phyloP scores from a whole-genome alignment of 2,797 vertebrate genomes.

The Leucoraja ocellata region DNA sequence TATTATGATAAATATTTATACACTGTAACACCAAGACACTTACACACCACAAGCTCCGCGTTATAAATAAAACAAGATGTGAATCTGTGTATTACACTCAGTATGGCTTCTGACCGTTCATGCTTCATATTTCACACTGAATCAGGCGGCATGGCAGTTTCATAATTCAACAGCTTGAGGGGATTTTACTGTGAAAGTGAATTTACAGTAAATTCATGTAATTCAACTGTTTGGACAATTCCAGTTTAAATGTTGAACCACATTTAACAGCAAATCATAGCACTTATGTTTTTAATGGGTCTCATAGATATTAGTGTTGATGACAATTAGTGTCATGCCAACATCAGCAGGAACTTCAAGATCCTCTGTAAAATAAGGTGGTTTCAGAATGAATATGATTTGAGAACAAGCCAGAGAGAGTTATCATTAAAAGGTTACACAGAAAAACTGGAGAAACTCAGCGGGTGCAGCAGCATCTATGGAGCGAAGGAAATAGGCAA shows the following conservation, averaged over 20 bases:
- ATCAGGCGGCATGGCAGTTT: neutral
- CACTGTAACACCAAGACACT: neutral
- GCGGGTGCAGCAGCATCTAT: too few species aligned
- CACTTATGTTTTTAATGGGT: neutral
- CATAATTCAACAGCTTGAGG: conserved; percentile 32
- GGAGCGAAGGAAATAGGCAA: too few species aligned
- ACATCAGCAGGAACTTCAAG: neutral
- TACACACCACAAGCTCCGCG: neutral
- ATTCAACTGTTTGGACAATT: conserved; percentile 3
- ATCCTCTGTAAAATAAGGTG: neutral
- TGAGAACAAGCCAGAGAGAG: neutral
- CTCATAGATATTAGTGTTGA: neutral
- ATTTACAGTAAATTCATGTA: neutral
- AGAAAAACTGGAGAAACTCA: too few species aligned
- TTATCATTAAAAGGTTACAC: neutral
- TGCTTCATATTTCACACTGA: conserved; percentile 11
- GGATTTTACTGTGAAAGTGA: neutral
- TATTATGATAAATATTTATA: conserved; percentile 29
- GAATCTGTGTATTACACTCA: neutral
- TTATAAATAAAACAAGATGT: conserved; percentile 22
- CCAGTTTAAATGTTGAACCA: neutral
- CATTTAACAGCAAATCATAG: neutral
- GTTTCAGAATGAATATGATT: neutral
- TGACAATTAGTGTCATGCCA: neutral
- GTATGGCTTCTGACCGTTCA: neutral